These are phyloP conservation scores for Coelinius sp. DNA, from an alignment of 2,888 invertebrate species.

Conservation along the genomic window DNA sequence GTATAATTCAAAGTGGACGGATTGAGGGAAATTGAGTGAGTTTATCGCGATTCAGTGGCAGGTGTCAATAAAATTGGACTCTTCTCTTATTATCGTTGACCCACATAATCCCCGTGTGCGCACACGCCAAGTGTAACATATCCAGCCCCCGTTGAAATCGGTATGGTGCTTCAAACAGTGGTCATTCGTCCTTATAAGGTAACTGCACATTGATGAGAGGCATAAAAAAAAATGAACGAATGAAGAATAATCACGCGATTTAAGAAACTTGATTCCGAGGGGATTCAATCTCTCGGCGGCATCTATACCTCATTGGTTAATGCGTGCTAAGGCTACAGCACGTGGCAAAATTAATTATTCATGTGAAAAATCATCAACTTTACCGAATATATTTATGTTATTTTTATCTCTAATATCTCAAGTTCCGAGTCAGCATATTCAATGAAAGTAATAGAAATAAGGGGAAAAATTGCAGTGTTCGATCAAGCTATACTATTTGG, in stretches of 20 bases:
- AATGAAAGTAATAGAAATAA: no score
- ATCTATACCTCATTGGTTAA: background rate
- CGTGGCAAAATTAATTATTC: background rate
- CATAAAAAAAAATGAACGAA: slow-evolving; percentile 10
- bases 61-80: slow-evolving; percentile 42
- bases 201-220: slow-evolving; percentile 8
- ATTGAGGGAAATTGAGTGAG: slow-evolving; percentile 34
- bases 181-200: slow-evolving; percentile 37
- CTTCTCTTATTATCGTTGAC: slow-evolving; percentile 39
- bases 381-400: no score
- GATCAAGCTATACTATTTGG: no score
- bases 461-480: no score
- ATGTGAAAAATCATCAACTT: no score
- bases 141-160: slow-evolving; percentile 1
- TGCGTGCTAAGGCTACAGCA: no score
- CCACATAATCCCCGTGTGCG: slow-evolving; percentile 30
- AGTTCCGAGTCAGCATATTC: no score
- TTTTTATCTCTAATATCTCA: no score
- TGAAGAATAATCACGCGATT: slow-evolving; percentile 22
- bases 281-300: background rate
- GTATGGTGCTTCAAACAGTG: slow-evolving; percentile 2
- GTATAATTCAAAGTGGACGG: background rate
- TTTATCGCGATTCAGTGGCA: slow-evolving; percentile 39
- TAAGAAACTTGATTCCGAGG: slow-evolving; percentile 29
- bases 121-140: slow-evolving; percentile 29